Evolutionary conservation across 2,888 invertebrate species (phyloP), one percentile per base, ranked within the genome.

Genomic region (Callinectes sapidus): DNA sequence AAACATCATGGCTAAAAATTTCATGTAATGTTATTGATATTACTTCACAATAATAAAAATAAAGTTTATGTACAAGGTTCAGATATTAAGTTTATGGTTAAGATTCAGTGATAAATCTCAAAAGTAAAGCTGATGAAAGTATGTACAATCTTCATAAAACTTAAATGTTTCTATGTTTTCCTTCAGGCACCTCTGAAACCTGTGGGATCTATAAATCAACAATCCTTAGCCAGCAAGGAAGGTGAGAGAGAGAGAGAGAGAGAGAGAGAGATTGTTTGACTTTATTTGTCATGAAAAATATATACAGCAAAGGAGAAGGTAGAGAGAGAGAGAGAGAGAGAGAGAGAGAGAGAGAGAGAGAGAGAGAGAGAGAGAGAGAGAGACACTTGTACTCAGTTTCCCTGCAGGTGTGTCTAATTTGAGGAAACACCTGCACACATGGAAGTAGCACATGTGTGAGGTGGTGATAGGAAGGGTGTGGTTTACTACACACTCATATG

Each of bases 311-410:
- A 23, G 88, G n/a, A n/a, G n/a, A 55, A 18, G 88, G 88, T 88
- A 88, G 88, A 87, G 28, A 89, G 81, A 23, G 55, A n/a, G 35
- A 81, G 32, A 81, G 81, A 81, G 32, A 81, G 32, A 88, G 88
- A 87, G 28, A 89, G 81, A 23, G 55, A n/a, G 35, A 81, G 32
- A 81, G 81, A 81, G 32, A 81, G 48, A 90, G 87, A 87, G 87
- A 87, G 87, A 87, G 87, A 87, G 87, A 87, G 87, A 87, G 87
- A 87, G 87, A 87, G 87, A 87, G 87, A 87, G 87, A 87, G 48
- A 48, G 5, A 87, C 13, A 48, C 91, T 55, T 81, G 89, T 81
- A 55, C 32, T 48, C 13, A 61, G n/a, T 85, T 92, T 88, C 61
- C 48, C 71, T 91, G 55, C 87, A 91, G 48, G 48, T 48, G 23